Percentiles rank a stretch among this genome's conserved stretches.
Evolutionary conservation across 2,113 vertebrate species (phyloP).

Genomic region (Heliornis fulica): DNA sequence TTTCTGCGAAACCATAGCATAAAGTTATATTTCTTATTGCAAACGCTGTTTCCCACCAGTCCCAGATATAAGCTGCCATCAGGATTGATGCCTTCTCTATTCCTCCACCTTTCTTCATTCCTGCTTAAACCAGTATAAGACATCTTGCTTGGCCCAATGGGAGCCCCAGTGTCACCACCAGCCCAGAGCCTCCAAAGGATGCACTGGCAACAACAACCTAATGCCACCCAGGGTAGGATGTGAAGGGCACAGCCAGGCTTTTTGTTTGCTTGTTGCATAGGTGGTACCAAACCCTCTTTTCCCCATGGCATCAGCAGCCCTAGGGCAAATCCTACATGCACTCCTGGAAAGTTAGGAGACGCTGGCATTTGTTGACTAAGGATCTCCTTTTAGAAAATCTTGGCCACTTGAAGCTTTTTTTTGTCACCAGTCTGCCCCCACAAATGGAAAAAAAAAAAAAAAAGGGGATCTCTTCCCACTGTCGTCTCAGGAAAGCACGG

Average conservation of each 20-base stretch:
- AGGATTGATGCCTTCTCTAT: background rate
- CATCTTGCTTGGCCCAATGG: rapidly evolving
- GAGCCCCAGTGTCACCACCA: background rate
- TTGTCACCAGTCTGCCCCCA: background rate
- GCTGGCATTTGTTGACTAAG: background rate
- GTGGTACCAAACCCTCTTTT: background rate
- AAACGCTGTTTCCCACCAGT: background rate
- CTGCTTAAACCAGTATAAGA: background rate
- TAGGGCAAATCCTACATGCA: background rate
- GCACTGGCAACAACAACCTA: background rate
- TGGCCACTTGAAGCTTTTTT: background rate
- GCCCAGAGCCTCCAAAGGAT: rapidly evolving
- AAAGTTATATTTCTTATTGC: background rate
- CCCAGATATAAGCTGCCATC: background rate
- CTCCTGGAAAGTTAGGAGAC: background rate
- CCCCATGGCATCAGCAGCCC: background rate
- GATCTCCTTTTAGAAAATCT: background rate
- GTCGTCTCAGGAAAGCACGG: background rate
- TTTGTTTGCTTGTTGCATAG: background rate
- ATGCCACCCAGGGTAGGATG: background rate
- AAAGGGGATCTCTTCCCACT: background rate
- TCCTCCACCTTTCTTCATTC: background rate
- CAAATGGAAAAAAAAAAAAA: background rate
- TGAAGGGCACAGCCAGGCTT: background rate
- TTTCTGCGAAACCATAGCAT: background rate